Evolutionary conservation across 2,888 invertebrate species (phyloP).

Genomic region (Trissolcus japonicus): DNA sequence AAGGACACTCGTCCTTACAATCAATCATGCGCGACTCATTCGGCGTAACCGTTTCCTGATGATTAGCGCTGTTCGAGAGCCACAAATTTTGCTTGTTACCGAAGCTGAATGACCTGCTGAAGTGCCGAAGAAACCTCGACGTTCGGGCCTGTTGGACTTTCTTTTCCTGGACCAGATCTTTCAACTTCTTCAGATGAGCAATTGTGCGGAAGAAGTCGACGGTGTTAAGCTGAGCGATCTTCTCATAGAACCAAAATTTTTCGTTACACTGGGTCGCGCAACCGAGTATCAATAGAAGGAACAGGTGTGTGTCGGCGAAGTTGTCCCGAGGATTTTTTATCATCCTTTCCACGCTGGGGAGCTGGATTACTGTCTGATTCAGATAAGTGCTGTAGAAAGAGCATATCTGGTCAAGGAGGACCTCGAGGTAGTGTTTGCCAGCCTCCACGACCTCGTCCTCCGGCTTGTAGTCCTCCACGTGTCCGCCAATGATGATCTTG

Average conservation of each 20-base stretch:
- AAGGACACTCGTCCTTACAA: conserved; percentile 9
- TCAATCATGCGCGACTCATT: not conserved
- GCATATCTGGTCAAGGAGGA: not conserved
- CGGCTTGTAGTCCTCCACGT: conserved; percentile 3
- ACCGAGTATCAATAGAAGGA: conserved; percentile 22
- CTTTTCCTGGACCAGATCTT: conserved; percentile 3
- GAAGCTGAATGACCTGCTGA: conserved; percentile 9
- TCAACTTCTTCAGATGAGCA: conserved; percentile 6
- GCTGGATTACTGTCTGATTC: conserved; percentile 6
- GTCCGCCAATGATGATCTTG: conserved; percentile 12
- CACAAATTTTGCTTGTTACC: not conserved
- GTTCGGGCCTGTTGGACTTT: not conserved
- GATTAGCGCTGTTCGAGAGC: not conserved
- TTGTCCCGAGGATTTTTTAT: conserved; percentile 8
- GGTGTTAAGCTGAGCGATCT: conserved; percentile 18
- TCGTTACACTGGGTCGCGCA: conserved; percentile 39
- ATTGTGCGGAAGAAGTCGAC: conserved; percentile 9
- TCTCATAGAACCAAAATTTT: conserved; percentile 34
- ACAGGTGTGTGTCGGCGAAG: conserved; percentile 27
- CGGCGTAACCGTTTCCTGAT: not conserved
- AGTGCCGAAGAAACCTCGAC: not conserved
- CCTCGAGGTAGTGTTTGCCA: conserved; percentile 10
- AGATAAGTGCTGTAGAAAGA: conserved; percentile 28
- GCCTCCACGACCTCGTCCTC: not conserved
- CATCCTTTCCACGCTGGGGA: conserved; percentile 21